phyloP scores from a whole-genome alignment of 2,113 vertebrate genomes.

The Brachionichthys hirsutus region DNA sequence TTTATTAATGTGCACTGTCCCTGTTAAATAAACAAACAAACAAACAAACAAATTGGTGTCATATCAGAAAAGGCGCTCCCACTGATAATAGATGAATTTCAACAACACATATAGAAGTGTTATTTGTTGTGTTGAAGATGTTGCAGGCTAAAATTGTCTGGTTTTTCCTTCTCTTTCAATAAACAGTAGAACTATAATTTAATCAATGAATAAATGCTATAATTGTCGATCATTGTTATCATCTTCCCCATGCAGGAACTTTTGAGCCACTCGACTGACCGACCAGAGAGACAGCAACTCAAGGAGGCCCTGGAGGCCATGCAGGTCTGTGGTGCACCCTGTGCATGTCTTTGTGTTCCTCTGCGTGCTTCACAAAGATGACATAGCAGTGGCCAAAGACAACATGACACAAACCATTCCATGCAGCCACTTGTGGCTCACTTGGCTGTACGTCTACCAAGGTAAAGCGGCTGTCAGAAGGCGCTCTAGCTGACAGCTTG shows the following conservation, averaged over 20 bases:
- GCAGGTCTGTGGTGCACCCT: slow-evolving; percentile 80
- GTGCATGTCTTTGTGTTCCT: slow-evolving; percentile 4
- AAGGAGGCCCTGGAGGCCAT: slow-evolving; percentile 96
- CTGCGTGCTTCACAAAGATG: neutral
- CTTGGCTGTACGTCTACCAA: slow-evolving; percentile 6
- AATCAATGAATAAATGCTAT: no score
- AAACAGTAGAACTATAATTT: no score
- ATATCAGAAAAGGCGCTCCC: no score
- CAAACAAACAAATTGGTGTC: no score
- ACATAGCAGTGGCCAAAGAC: neutral
- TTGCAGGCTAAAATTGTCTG: no score
- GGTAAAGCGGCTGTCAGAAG: slow-evolving; percentile 39
- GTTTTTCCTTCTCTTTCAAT: no score
- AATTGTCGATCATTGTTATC: neutral
- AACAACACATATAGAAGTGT: no score
- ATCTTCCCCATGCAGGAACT: slow-evolving; percentile 82
- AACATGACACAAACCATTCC: slow-evolving; percentile 13
- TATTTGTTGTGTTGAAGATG: no score
- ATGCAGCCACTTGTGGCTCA: slow-evolving; percentile 16
- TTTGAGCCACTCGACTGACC: slow-evolving; percentile 88
- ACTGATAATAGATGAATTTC: no score
- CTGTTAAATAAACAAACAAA: no score
- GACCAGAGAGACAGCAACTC: slow-evolving; percentile 89
- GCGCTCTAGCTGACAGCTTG: slow-evolving; percentile 20
- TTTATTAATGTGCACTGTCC: no score